These are phyloP conservation scores for Solenodon paradoxus DNA, from an alignment of 2,113 vertebrate genomes.

Conservation along the genomic window DNA sequence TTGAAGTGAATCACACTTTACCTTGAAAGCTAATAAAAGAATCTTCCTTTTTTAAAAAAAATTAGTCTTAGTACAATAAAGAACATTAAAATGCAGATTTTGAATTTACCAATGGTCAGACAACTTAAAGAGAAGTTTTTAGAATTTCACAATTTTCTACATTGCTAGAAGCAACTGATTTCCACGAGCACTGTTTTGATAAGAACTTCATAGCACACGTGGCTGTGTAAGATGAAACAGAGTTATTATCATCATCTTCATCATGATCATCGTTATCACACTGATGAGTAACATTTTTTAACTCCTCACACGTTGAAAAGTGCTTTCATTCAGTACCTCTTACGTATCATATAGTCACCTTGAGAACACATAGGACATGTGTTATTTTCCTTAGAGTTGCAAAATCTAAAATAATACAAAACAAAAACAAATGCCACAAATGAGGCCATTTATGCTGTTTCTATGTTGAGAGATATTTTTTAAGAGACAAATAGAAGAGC, in stretches of 20 bases:
- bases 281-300: neutral
- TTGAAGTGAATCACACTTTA: neutral
- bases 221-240: neutral
- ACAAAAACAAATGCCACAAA: neutral
- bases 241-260: neutral
- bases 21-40: neutral
- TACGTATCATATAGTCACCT: neutral
- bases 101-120: neutral
- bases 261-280: neutral
- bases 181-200: neutral
- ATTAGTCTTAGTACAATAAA: neutral
- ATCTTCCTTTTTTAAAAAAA: neutral
- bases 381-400: neutral
- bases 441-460: neutral
- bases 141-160: neutral
- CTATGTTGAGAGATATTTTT: neutral
- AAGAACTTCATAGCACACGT: neutral
- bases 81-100: neutral
- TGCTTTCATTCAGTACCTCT: neutral
- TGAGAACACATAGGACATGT: neutral
- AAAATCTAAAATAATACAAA: neutral
- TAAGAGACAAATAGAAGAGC: neutral
- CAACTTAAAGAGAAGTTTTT: slow-evolving; percentile 19
- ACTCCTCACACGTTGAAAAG: neutral
- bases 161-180: neutral